Evolutionary conservation across 23 tunicate species (phyloP).

Genomic region (Phallusia fumigata): DNA sequence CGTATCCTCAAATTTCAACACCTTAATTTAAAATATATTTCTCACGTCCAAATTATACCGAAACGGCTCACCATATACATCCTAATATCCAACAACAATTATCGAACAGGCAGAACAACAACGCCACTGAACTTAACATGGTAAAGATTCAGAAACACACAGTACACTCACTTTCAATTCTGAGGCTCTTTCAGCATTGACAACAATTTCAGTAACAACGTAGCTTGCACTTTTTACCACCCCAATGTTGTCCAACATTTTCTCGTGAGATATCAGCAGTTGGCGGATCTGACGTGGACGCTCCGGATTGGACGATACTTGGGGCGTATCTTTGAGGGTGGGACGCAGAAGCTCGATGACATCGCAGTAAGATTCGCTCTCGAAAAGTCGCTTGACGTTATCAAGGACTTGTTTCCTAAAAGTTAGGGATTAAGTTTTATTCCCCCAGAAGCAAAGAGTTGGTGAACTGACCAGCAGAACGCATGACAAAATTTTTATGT

Average conservation of each 20-base stretch:
- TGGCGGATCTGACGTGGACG: slow-evolving; percentile 50
- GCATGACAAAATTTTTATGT: no score
- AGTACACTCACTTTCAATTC: not conserved
- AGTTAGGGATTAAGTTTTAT: not conserved
- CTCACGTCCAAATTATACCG: no score
- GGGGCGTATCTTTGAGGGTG: slow-evolving; percentile 15
- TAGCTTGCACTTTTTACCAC: not conserved
- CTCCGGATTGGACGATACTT: not conserved
- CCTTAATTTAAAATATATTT: no score
- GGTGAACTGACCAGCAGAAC: no score
- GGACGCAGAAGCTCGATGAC: slow-evolving; percentile 53
- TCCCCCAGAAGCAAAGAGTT: not conserved
- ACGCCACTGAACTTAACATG: no score
- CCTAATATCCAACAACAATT: no score
- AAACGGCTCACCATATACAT: no score
- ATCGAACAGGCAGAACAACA: no score
- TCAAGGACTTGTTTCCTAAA: slow-evolving; percentile 48
- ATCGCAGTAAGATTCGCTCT: slow-evolving; percentile 32
- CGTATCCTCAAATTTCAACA: no score
- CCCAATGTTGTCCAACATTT: slow-evolving; percentile 13
- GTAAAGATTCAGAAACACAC: no score
- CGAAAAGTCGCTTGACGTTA: slow-evolving; percentile 46
- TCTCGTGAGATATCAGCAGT: slow-evolving; percentile 36
- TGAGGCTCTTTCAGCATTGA: slow-evolving; percentile 4
- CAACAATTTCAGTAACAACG: slow-evolving; percentile 32